These are phyloP conservation scores for Antennarius striatus DNA, from an alignment of 2,113 vertebrate genomes.

Conservation along the genomic window DNA sequence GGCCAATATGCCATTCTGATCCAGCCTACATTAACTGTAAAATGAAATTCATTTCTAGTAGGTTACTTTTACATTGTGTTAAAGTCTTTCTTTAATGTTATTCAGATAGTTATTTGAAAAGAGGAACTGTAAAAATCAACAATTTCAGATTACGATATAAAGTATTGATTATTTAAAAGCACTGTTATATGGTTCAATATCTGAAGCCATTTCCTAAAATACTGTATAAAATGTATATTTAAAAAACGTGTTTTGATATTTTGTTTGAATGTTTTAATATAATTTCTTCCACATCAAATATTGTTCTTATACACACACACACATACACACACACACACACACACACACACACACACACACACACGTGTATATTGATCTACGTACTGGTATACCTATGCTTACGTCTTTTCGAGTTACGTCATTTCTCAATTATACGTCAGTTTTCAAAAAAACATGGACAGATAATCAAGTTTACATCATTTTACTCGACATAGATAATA, in stretches of 20 bases:
- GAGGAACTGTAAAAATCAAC: conserved; percentile 38
- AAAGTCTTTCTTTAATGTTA: conserved; percentile 66
- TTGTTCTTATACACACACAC: too few species aligned
- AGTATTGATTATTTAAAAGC: conserved; percentile 60
- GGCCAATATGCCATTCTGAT: conserved; percentile 93
- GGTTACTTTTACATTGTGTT: conserved; percentile 58
- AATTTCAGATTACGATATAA: conserved; percentile 57
- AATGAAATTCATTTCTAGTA: conserved; percentile 36
- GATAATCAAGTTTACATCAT: too few species aligned
- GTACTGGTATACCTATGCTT: too few species aligned
- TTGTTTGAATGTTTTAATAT: conserved; percentile 70
- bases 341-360: too few species aligned
- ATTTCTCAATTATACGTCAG: too few species aligned
- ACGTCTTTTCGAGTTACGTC: too few species aligned
- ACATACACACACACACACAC: too few species aligned
- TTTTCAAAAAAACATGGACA: too few species aligned
- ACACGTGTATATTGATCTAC: too few species aligned
- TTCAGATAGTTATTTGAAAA: conserved; percentile 63
- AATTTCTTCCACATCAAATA: conserved; percentile 19
- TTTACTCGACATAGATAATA: too few species aligned
- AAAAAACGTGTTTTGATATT: conserved; percentile 69
- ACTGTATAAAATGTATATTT: conserved; percentile 83
- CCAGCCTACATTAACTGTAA: conserved; percentile 46
- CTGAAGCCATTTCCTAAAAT: conserved; percentile 82
- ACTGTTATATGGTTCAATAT: conserved; percentile 68